phyloP scores from a whole-genome alignment of 2,888 invertebrate species.

The Dynastes hyllus region DNA sequence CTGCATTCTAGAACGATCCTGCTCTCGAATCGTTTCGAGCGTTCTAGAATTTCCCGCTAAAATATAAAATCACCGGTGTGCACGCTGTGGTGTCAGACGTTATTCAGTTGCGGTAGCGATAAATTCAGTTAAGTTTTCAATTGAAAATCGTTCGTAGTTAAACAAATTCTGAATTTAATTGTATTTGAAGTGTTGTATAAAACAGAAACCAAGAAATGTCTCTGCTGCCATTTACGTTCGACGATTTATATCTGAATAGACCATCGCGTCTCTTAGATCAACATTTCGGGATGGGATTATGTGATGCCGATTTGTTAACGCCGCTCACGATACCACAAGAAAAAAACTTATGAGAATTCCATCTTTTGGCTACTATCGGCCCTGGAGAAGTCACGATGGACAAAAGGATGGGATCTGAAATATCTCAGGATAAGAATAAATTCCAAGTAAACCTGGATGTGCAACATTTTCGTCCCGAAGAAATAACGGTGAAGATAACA shows the following conservation, averaged over 20 bases:
- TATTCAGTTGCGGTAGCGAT: no score
- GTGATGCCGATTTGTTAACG: not conserved
- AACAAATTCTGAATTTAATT: no score
- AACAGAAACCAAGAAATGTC: not conserved
- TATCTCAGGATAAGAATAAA: constrained; percentile 78
- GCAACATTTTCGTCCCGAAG: constrained; percentile 68
- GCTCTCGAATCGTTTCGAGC: no score
- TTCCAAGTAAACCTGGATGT: constrained; percentile 84
- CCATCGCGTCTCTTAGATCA: not conserved
- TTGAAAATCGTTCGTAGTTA: no score
- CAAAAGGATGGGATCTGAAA: constrained; percentile 75
- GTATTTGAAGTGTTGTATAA: not conserved
- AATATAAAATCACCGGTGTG: no score
- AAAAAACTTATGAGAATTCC: not conserved
- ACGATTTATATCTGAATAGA: not conserved
- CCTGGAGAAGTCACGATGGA: constrained; percentile 74
- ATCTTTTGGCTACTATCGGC: constrained; percentile 61
- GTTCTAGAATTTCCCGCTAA: no score
- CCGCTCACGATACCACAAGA: not conserved
- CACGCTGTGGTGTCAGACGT: no score
- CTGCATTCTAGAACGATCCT: no score
- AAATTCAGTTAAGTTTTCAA: no score
- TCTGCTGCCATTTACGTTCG: not conserved
- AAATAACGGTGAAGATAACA: constrained; percentile 82
- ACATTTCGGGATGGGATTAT: not conserved